Percentiles rank a stretch among this genome's conserved stretches.
phyloP scores from a whole-genome alignment of 2,797 vertebrate genomes.

The Notoglanidium macrostoma region DNA sequence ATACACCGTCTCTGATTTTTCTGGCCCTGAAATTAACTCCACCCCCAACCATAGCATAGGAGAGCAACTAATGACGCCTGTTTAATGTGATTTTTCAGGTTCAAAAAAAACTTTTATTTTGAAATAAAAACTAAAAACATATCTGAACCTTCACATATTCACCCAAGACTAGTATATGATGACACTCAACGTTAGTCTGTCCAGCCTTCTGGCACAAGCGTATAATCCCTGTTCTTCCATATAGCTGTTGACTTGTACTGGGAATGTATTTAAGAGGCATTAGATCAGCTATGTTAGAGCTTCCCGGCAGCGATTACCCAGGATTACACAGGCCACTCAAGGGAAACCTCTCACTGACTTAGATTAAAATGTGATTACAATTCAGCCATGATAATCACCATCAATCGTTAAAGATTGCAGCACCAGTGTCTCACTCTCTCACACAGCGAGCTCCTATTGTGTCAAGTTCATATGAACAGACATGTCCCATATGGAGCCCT shows the following conservation, averaged over 20 bases:
- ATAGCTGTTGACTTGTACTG: constrained; percentile 20
- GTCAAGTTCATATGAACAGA: not conserved
- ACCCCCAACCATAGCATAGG: not conserved
- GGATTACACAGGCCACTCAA: constrained; percentile 46
- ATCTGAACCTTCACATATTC: not conserved
- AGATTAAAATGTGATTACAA: constrained; percentile 40
- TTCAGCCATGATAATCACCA: constrained; percentile 32
- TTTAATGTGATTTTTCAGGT: not conserved
- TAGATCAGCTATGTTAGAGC: constrained; percentile 17
- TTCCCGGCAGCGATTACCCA: constrained; percentile 45
- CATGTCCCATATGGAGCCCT: not conserved
- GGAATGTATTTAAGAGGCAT: constrained; percentile 35
- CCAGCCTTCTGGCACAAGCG: not conserved
- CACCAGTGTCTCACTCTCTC: not conserved
- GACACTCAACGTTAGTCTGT: not conserved
- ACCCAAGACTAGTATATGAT: not conserved
- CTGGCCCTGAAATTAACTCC: not conserved
- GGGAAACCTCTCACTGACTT: constrained; percentile 36
- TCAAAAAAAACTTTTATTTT: too few species aligned
- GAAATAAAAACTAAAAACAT: not conserved
- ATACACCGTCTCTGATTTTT: not conserved
- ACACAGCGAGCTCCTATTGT: not conserved
- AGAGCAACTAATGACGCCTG: not conserved
- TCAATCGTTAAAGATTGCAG: constrained; percentile 49
- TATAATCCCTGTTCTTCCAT: not conserved